phyloP scores from a whole-genome alignment of 2,888 invertebrate species.

The Microplitis manilae region DNA sequence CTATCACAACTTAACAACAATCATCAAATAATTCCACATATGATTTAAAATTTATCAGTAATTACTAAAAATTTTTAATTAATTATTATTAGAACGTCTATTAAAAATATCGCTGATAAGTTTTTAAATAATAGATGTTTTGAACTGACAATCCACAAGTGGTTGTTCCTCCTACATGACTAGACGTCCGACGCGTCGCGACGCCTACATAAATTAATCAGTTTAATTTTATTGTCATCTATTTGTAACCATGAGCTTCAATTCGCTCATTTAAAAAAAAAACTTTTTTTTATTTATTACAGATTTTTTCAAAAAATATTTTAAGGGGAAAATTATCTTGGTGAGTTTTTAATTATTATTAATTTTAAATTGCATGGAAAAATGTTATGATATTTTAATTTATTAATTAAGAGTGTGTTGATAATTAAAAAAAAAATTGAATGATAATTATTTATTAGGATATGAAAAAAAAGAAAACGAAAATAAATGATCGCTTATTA shows the following conservation, averaged over 20 bases:
- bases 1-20: neutral
- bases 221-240: neutral
- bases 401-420: neutral
- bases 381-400: neutral
- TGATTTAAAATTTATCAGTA: no score
- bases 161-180: conserved; percentile 54
- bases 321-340: neutral
- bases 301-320: neutral
- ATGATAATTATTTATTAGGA: neutral
- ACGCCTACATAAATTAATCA: conserved; percentile 22
- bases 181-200: conserved; percentile 17
- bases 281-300: neutral
- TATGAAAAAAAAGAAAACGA: neutral
- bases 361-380: neutral
- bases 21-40: no score
- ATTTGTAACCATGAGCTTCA: neutral
- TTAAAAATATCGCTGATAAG: neutral
- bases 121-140: conserved; percentile 40
- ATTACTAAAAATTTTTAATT: no score
- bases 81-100: no score
- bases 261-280: neutral
- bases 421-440: neutral
- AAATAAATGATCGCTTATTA: neutral
- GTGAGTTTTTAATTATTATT: neutral
- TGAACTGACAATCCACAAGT: conserved; percentile 63